Percentiles rank a stretch among this genome's conserved stretches.
phyloP scores from a whole-genome alignment of 2,888 invertebrate species.

The Amiota mariae region DNA sequence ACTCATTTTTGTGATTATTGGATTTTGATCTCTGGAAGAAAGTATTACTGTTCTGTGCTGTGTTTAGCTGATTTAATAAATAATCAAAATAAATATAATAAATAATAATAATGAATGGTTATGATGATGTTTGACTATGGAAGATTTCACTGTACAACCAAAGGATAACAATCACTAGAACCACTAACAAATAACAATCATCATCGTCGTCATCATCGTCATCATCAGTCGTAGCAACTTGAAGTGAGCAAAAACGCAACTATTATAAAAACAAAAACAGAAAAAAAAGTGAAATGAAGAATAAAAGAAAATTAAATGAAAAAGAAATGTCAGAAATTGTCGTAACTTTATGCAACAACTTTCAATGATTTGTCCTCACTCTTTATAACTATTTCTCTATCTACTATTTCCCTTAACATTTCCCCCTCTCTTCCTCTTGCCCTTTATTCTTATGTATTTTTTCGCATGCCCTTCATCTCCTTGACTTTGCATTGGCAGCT shows the following conservation, averaged over 20 bases:
- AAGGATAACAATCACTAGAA: too few relatives aligned
- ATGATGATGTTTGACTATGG: too few relatives aligned
- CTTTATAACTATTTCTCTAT: not conserved
- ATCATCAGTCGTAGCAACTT: not conserved
- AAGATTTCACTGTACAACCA: too few relatives aligned
- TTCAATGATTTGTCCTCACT: not conserved
- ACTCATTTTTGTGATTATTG: too few relatives aligned
- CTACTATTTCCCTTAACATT: not conserved
- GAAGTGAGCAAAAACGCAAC: slow-evolving; percentile 45
- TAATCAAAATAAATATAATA: too few relatives aligned
- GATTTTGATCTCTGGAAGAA: too few relatives aligned
- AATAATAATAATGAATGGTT: too few relatives aligned
- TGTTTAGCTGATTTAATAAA: too few relatives aligned
- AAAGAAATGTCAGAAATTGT: slow-evolving; percentile 38
- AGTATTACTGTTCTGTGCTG: too few relatives aligned
- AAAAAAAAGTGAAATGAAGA: slow-evolving; percentile 61
- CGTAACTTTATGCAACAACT: slow-evolving; percentile 49
- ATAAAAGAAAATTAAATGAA: slow-evolving; percentile 40
- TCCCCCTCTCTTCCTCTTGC: not conserved
- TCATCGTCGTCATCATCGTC: too few relatives aligned
- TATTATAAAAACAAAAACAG: too few relatives aligned
- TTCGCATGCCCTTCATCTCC: slow-evolving; percentile 39
- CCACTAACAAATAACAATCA: too few relatives aligned
- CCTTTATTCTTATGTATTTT: slow-evolving; percentile 44
- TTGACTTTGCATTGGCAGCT: not conserved